These are phyloP conservation scores for Pseudolaguvia tuberculata DNA, from an alignment of 2,113 vertebrate genomes.

Conservation along the genomic window DNA sequence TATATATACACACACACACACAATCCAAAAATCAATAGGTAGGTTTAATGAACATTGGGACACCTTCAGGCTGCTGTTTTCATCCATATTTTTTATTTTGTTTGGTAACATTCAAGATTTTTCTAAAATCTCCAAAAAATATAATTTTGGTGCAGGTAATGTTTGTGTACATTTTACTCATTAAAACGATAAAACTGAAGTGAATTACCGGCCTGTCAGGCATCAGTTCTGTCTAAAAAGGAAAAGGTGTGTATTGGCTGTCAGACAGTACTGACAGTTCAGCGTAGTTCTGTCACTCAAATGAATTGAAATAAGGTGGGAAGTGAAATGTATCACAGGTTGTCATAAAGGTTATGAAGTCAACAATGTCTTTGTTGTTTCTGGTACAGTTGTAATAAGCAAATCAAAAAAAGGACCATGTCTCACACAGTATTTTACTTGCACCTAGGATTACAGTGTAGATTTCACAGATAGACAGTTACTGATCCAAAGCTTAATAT, in stretches of 20 bases:
- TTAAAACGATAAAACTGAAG: background rate
- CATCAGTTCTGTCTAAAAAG: background rate
- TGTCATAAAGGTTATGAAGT: background rate
- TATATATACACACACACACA: background rate
- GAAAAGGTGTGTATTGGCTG: background rate
- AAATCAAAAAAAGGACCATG: background rate
- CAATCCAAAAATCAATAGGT: background rate
- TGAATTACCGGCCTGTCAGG: background rate
- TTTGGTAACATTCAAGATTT: too few relatives aligned
- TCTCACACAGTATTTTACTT: background rate
- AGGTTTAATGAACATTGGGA: background rate
- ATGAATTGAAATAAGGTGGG: slow-evolving; percentile 20
- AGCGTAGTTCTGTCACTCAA: slow-evolving; percentile 14
- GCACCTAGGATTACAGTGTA: background rate
- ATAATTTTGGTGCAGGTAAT: background rate
- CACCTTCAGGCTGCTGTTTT: background rate
- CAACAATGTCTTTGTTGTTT: slow-evolving; percentile 56
- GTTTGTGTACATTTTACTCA: background rate
- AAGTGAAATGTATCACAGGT: background rate
- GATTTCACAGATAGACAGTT: background rate
- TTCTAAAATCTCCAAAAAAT: background rate
- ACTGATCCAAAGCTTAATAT: background rate
- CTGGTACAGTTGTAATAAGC: slow-evolving; percentile 52
- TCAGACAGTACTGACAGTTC: background rate
- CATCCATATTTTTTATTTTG: background rate